Conservation (phyloP, 2,113 vertebrate species). For the Gymnocephalus cernua region DNA sequence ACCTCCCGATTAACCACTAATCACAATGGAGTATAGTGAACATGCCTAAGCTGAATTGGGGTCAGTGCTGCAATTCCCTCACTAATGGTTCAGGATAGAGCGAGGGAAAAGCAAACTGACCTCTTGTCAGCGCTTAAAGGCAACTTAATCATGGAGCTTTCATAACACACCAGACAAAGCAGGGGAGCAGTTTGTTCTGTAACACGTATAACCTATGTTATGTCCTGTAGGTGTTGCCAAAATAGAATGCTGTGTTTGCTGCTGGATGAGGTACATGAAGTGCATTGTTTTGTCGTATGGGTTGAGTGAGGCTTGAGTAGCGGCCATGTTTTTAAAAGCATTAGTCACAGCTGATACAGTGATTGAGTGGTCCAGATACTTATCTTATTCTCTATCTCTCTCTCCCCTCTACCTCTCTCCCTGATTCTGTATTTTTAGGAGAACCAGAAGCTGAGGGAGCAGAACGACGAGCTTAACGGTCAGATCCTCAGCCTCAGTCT, state of each 20-base stretch:
- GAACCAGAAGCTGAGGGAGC: constrained; percentile 95
- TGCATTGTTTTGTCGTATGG: constrained; percentile 25
- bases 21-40: constrained; percentile 63
- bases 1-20: constrained; percentile 76
- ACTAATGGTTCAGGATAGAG: constrained; percentile 32
- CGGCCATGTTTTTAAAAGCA: not conserved
- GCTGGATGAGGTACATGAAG: constrained; percentile 38
- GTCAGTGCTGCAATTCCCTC: constrained; percentile 51
- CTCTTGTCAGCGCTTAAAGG: constrained; percentile 42
- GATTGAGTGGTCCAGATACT: not conserved
- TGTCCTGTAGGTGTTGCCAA: constrained; percentile 58
- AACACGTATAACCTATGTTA: constrained; percentile 71
- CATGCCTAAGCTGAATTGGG: constrained; percentile 41
- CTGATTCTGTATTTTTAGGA: constrained; percentile 83
- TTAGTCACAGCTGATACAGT: not conserved
- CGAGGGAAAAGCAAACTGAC: constrained; percentile 58
- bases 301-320: constrained; percentile 65
- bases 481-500: constrained; percentile 98
- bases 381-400: constrained; percentile 1
- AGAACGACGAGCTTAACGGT: constrained; percentile 96
- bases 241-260: constrained; percentile 65
- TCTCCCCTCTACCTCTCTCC: constrained; percentile 3
- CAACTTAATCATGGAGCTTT: constrained; percentile 61
- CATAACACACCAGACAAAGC: constrained; percentile 60
- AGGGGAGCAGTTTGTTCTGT: constrained; percentile 66